Evolutionary conservation across 1,140 invertebrate genomes (phyloP).

Genomic region (Drosophila baimaii): DNA sequence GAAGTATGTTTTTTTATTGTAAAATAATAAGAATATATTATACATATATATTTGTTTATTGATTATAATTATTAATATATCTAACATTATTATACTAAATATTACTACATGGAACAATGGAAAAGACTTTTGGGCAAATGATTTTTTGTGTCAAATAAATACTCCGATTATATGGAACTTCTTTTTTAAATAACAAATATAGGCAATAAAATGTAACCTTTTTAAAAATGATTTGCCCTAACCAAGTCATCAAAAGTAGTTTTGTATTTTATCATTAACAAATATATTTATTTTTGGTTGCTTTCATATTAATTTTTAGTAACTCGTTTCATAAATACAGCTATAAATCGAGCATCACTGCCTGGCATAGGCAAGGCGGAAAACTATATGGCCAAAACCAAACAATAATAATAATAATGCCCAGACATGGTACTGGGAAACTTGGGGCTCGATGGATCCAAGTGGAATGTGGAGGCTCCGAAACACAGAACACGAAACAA

Average conservation of each 20-base stretch:
- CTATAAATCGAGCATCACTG: too few relatives aligned
- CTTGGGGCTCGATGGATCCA: constrained; percentile 20
- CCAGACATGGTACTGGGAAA: constrained; percentile 22
- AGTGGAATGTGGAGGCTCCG: constrained; percentile 35
- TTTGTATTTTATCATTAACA: not conserved
- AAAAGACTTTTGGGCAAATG: too few relatives aligned
- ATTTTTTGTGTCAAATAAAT: too few relatives aligned
- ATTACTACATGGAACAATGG: too few relatives aligned
- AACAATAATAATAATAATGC: constrained; percentile 18
- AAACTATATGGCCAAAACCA: constrained; percentile 1
- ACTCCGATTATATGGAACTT: too few relatives aligned
- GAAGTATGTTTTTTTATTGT: not conserved
- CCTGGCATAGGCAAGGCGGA: constrained; percentile 1
- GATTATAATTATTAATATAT: too few relatives aligned
- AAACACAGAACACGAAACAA: constrained; percentile 35
- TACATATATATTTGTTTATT: too few relatives aligned
- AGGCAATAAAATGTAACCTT: not conserved
- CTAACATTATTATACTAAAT: too few relatives aligned
- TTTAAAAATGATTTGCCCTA: not conserved
- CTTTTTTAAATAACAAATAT: not conserved
- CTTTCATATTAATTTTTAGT: not conserved
- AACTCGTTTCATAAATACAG: not conserved
- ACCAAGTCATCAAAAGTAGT: too few relatives aligned
- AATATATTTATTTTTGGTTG: not conserved
- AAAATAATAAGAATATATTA: not conserved